phyloP scores from a whole-genome alignment of 1,140 invertebrate species.

The Palaemon carinicauda region DNA sequence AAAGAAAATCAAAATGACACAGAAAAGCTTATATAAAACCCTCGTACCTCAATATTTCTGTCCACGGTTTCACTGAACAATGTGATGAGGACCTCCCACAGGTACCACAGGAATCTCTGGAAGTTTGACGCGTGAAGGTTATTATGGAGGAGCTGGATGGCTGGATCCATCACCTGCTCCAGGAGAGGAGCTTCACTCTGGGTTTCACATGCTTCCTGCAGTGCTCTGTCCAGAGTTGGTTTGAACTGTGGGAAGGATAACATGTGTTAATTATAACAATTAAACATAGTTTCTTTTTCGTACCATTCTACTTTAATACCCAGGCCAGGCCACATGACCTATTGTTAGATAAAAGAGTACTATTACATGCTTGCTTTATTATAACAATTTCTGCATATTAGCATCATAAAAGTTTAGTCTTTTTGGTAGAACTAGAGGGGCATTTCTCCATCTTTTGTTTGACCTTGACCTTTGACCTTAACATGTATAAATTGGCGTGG shows the following conservation, averaged over 20 bases:
- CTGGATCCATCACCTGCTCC: conserved; percentile 39
- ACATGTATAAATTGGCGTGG: too few relatives aligned
- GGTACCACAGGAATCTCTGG: conserved; percentile 41
- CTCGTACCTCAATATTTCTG: conserved; percentile 23
- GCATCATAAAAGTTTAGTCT: too few relatives aligned
- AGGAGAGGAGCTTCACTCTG: conserved; percentile 10
- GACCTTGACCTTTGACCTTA: too few relatives aligned
- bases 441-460: too few relatives aligned
- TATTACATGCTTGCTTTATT: too few relatives aligned
- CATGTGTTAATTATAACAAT: too few relatives aligned
- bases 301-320: too few relatives aligned
- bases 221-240: conserved; percentile 27
- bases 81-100: conserved; percentile 28
- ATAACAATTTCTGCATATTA: too few relatives aligned
- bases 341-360: too few relatives aligned
- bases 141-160: conserved; percentile 23
- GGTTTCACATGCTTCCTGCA: conserved; percentile 47
- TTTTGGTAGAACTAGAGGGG: too few relatives aligned
- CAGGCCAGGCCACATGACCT: too few relatives aligned
- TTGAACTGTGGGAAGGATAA: conserved; percentile 42
- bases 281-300: too few relatives aligned
- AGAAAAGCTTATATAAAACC: not conserved
- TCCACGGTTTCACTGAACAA: conserved; percentile 15
- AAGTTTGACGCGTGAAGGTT: conserved; percentile 34
- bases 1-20: not conserved